A percentile compares a stretch with the other conserved stretches of the same genome.
These are phyloP conservation scores for Chionomys nivalis DNA, from an alignment of 2,113 vertebrate species.

Conservation along the genomic window DNA sequence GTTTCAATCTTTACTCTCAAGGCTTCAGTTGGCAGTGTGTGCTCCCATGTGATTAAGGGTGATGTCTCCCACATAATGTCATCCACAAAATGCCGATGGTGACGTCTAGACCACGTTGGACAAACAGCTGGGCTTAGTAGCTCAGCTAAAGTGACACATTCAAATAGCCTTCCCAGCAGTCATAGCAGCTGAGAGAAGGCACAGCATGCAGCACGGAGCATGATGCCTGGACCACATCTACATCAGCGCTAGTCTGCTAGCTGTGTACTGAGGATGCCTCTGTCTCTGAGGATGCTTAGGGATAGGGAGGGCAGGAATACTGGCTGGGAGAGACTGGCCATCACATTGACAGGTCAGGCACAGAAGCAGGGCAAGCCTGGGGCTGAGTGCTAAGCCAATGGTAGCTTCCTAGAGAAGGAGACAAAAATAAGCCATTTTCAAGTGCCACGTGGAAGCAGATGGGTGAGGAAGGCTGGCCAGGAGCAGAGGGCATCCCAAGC, in stretches of 20 bases:
- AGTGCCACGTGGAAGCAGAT: not conserved
- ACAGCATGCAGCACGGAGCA: fast-evolving
- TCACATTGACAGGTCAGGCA: fast-evolving
- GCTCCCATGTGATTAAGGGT: not conserved
- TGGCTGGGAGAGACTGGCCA: not conserved
- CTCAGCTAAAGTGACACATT: not conserved
- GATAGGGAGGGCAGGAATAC: fast-evolving
- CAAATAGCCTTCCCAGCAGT: not conserved
- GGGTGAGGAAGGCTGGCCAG: not conserved
- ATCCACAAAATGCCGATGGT: not conserved
- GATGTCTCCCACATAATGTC: too few relatives aligned
- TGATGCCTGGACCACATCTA: not conserved
- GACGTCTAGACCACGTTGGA: not conserved
- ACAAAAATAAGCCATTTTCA: not conserved
- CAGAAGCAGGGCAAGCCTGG: not conserved
- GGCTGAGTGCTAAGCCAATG: not conserved
- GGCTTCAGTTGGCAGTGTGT: not conserved
- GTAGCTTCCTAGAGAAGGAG: not conserved
- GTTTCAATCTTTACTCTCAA: not conserved
- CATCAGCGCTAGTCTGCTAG: not conserved
- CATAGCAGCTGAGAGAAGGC: not conserved
- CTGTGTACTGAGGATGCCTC: not conserved
- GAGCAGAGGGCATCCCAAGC: not conserved
- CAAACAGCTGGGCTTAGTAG: not conserved
- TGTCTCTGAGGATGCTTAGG: not conserved